Evolutionary conservation across 2,888 invertebrate species (phyloP), one percentile per base, ranked within the genome.

Genomic region (Pollenia griseotomentosa): DNA sequence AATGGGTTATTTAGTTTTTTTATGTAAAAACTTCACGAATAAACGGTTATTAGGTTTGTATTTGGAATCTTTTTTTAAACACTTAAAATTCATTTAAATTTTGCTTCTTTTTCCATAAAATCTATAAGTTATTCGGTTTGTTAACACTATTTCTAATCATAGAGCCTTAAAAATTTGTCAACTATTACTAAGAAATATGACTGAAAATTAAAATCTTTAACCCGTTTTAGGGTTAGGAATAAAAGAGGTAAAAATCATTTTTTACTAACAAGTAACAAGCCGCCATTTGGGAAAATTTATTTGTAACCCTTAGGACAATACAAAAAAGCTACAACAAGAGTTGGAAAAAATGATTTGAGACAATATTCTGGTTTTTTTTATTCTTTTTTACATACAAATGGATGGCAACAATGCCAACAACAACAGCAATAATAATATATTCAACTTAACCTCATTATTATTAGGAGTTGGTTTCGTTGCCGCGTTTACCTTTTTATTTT

Each of bases 361-460:
- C 59, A 48, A 40, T 48, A 44, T 42, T 48, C 48, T n/a, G 40
- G 57, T 44, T 46, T 59, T 12, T 8, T 4, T 42, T 33, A 33
- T 70, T 70, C 10, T 5, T 19, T 48, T 48, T 33, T 2, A 11
- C 19, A 11, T 14, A 73, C 44, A 48, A 14, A 63, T 33, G 33
- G 33, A 63, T 33, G 33, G 33, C 33, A 11, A 51, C 5, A 61
- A 23, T 57, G 10, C 11, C 2, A 23, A 55, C 66, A 55, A 78
- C 48, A 16, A 68, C 23, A 59, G 51, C 70, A 19, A 19, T 6
- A 33, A 5, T 65, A 81, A 73, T 57, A 19, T 66, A 81, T 74
- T 71, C 70, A 81, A 80, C 75, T 73, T 83, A 71, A 83, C 80
- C 86, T 83, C 33, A 83, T 86, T 86, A 73, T 80, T 84, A 68